A percentile compares a stretch with the other conserved stretches of the same genome.
phyloP scores from a whole-genome alignment of 2,888 invertebrate species.

The Orchestes rusci region DNA sequence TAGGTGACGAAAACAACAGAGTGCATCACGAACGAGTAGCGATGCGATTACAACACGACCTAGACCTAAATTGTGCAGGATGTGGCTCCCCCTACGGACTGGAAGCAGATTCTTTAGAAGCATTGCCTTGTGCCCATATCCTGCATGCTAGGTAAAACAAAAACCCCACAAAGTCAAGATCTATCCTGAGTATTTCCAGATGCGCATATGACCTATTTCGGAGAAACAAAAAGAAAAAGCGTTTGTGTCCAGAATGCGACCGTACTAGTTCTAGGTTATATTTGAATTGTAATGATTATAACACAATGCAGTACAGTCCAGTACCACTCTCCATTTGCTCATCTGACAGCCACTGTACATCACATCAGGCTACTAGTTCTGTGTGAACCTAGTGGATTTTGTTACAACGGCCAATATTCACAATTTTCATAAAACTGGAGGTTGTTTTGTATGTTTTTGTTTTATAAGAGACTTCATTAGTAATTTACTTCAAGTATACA shows the following conservation, averaged over 20 bases:
- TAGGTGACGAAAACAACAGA: constrained; percentile 75
- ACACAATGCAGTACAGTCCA: constrained; percentile 45
- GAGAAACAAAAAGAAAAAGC: constrained; percentile 53
- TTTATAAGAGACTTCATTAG: no score
- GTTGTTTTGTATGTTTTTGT: no score
- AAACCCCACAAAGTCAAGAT: background rate
- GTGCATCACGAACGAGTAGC: constrained; percentile 69
- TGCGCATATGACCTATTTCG: constrained; percentile 63
- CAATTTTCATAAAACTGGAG: no score
- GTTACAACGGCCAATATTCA: background rate
- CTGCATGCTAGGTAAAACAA: constrained; percentile 66
- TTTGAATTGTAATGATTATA: constrained; percentile 44
- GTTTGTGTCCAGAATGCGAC: constrained; percentile 65
- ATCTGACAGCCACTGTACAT: constrained; percentile 43
- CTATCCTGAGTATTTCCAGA: constrained; percentile 37
- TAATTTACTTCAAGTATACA: no score
- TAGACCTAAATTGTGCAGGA: constrained; percentile 74
- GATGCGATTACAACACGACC: constrained; percentile 54
- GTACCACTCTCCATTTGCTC: constrained; percentile 42
- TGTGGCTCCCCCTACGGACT: constrained; percentile 73
- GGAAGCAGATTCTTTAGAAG: constrained; percentile 67
- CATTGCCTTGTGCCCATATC: constrained; percentile 80
- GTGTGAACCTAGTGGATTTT: no score
- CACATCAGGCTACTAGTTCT: constrained; percentile 51
- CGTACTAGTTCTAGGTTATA: constrained; percentile 60